Evolutionary conservation across 2,888 invertebrate genomes (phyloP).

Genomic region (Sphecodes monilicornis): DNA sequence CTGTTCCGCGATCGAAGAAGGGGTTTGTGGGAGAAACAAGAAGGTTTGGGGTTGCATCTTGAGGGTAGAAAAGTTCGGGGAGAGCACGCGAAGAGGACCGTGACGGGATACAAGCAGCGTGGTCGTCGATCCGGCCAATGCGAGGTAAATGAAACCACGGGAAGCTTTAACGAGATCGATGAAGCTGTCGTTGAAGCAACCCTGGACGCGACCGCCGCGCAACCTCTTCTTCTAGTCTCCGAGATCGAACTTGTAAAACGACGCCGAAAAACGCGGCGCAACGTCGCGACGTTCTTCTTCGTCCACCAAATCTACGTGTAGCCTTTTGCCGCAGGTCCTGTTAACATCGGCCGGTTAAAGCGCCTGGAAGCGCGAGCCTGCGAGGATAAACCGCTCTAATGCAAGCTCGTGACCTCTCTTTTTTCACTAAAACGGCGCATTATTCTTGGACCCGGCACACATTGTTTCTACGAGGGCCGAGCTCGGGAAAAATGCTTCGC

Average conservation of each 20-base stretch:
- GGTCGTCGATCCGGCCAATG: constrained; percentile 40
- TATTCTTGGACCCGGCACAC: constrained; percentile 31
- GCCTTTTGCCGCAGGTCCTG: constrained; percentile 38
- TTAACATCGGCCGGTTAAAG: constrained; percentile 69
- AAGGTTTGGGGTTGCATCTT: background rate
- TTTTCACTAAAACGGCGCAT: constrained; percentile 50
- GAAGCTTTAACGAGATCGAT: constrained; percentile 79
- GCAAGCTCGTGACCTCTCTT: constrained; percentile 40
- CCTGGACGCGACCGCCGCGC: constrained; percentile 31
- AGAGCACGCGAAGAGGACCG: background rate
- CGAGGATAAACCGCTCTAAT: constrained; percentile 64
- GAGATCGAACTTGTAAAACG: background rate
- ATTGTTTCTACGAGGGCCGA: constrained; percentile 24
- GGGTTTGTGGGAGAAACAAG: background rate
- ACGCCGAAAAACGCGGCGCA: background rate
- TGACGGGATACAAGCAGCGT: background rate
- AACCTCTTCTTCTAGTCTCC: background rate
- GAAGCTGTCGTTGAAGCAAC: constrained; percentile 67
- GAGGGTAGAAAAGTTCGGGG: background rate
- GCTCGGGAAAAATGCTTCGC: constrained; percentile 32
- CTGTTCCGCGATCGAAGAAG: background rate
- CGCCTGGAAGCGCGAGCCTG: constrained; percentile 43
- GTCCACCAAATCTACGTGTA: background rate
- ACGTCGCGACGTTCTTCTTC: constrained; percentile 1
- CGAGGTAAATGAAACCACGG: constrained; percentile 64